phyloP scores from a whole-genome alignment of 2,797 vertebrate genomes.

The Podarcis siculus region DNA sequence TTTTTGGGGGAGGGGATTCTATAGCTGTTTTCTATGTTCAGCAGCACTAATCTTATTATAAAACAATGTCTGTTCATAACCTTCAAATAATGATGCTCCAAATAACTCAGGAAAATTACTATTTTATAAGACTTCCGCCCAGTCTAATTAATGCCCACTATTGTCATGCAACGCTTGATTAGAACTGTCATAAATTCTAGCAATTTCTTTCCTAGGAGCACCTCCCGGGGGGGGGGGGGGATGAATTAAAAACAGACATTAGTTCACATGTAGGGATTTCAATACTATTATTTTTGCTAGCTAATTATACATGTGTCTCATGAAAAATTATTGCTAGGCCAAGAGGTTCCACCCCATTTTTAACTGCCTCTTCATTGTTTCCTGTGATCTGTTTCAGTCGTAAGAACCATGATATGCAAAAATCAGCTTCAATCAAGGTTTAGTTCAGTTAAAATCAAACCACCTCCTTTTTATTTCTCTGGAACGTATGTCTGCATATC shows the following conservation, averaged over 20 bases:
- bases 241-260: slow-evolving; percentile 11
- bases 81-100: slow-evolving; percentile 41
- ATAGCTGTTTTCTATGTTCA: not conserved
- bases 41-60: slow-evolving; percentile 28
- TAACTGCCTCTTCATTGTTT: slow-evolving; percentile 1
- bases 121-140: slow-evolving; percentile 35
- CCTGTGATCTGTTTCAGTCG: not conserved
- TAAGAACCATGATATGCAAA: not conserved
- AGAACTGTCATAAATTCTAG: slow-evolving; percentile 25
- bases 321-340: not conserved
- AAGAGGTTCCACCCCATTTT: not conserved
- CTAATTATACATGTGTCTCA: not conserved
- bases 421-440: not conserved
- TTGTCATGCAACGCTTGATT: slow-evolving; percentile 18
- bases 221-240: slow-evolving; percentile 20
- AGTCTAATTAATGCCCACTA: slow-evolving; percentile 11
- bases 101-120: slow-evolving; percentile 41
- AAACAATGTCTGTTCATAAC: slow-evolving; percentile 22
- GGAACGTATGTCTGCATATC: not conserved
- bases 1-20: not conserved
- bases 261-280: slow-evolving; percentile 21
- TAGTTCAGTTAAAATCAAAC: not conserved
- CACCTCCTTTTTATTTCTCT: not conserved
- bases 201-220: slow-evolving; percentile 24
- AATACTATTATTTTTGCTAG: slow-evolving; percentile 10